Percentiles rank a stretch among this genome's conserved stretches.
These are phyloP conservation scores for Achatina immaculata DNA, from an alignment of 1,140 invertebrate species.

Conservation along the genomic window DNA sequence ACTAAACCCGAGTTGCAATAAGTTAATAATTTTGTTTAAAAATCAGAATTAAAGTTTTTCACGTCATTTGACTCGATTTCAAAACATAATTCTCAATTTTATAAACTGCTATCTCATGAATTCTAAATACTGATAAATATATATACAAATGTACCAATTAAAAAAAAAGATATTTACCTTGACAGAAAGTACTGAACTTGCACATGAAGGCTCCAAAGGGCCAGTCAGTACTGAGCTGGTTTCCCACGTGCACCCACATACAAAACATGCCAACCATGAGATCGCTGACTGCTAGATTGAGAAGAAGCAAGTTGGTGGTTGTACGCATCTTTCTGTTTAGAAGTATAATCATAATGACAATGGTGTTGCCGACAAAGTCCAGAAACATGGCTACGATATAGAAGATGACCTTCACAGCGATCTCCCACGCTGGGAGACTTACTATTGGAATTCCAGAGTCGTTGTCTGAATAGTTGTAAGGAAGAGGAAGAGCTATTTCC, in stretches of 20 bases:
- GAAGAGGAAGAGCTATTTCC: no score
- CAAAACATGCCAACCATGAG: constrained; percentile 76
- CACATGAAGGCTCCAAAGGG: constrained; percentile 72
- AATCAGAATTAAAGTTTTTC: no score
- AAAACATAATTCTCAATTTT: no score
- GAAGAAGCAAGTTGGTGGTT: constrained; percentile 87
- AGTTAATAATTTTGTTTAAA: no score
- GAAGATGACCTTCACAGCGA: constrained; percentile 53
- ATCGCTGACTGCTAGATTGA: constrained; percentile 92
- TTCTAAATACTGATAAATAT: no score
- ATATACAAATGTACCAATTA: no score
- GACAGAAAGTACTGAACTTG: constrained; percentile 72
- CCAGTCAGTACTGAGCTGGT: constrained; percentile 56
- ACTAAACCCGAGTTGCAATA: no score
- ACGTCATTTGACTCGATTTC: no score
- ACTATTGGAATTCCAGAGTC: neutral
- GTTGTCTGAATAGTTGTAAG: no score
- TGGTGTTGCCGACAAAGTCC: constrained; percentile 54
- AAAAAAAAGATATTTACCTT: constrained; percentile 72
- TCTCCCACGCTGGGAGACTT: constrained; percentile 28
- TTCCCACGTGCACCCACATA: constrained; percentile 73
- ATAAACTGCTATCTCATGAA: no score
- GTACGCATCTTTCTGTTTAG: constrained; percentile 56
- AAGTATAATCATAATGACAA: constrained; percentile 53
- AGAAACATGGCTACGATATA: constrained; percentile 55